Conservation (phyloP, 2,797 vertebrate genomes). For the Anisognathus igniventris region DNA sequence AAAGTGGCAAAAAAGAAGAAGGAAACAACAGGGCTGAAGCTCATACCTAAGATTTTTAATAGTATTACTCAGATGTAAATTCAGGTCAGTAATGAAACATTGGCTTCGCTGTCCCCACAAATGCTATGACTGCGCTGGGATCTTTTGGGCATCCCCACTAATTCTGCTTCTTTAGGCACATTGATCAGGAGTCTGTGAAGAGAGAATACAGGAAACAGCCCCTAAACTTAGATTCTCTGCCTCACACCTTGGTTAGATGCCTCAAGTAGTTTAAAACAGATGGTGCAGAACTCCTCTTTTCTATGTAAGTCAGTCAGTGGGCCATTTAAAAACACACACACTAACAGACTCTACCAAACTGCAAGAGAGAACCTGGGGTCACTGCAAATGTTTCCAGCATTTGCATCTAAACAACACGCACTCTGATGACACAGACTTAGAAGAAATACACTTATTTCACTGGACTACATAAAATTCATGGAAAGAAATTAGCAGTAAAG, state of each 20-base stretch:
- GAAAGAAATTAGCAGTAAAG: slow-evolving; percentile 70
- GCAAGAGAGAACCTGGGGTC: not conserved
- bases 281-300: not conserved
- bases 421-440: slow-evolving; percentile 37
- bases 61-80: not conserved
- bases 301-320: not conserved
- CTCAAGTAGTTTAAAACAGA: not conserved
- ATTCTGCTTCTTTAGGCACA: not conserved
- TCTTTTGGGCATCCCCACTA: not conserved
- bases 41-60: not conserved
- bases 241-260: not conserved
- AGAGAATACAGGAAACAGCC: not conserved
- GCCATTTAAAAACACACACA: not conserved
- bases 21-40: not conserved
- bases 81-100: not conserved
- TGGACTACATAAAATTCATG: slow-evolving; percentile 49
- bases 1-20: not conserved
- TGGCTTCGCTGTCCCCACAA: not conserved
- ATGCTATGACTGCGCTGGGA: not conserved
- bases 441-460: slow-evolving; percentile 45
- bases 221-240: not conserved
- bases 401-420: slow-evolving; percentile 40
- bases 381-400: slow-evolving; percentile 29
- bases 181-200: not conserved
- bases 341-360: not conserved